Percentiles rank a stretch among this genome's conserved stretches.
phyloP scores from a whole-genome alignment of 2,797 vertebrate species.

The Muscicapa striata region DNA sequence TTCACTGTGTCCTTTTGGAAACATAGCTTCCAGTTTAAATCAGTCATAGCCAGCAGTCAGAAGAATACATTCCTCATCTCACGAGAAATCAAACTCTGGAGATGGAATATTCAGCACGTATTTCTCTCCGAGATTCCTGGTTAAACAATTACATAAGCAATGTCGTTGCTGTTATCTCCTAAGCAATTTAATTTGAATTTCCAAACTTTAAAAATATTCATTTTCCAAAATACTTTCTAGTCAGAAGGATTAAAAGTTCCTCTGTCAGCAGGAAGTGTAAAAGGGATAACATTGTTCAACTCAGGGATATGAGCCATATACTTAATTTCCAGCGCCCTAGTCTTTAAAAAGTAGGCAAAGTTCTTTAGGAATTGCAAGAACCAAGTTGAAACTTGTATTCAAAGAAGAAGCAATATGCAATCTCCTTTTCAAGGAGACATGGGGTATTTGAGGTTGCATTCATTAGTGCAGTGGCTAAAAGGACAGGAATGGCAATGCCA shows the following conservation, averaged over 20 bases:
- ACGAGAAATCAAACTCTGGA: background rate
- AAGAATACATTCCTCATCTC: background rate
- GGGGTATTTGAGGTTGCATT: background rate
- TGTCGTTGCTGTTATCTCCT: background rate
- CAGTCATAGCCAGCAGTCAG: background rate
- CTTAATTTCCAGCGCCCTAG: background rate
- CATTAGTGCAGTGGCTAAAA: background rate
- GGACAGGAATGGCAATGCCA: background rate
- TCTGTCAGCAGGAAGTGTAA: background rate
- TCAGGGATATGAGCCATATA: background rate
- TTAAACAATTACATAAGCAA: background rate
- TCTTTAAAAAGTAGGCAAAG: background rate
- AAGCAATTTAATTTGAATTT: background rate
- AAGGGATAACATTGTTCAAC: background rate
- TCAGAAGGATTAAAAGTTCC: background rate
- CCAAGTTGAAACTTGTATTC: background rate
- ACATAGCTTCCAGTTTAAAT: background rate
- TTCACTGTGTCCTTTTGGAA: slow-evolving; percentile 15
- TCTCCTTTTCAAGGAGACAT: background rate
- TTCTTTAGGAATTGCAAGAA: background rate
- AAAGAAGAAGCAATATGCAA: background rate
- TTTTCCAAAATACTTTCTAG: background rate
- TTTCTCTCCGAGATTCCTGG: background rate
- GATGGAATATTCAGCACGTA: background rate
- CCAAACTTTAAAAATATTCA: background rate